Evolutionary conservation across 1,140 invertebrate genomes (phyloP), one percentile per base, ranked within the genome.

Genomic region (Rhopalosiphum padi): DNA sequence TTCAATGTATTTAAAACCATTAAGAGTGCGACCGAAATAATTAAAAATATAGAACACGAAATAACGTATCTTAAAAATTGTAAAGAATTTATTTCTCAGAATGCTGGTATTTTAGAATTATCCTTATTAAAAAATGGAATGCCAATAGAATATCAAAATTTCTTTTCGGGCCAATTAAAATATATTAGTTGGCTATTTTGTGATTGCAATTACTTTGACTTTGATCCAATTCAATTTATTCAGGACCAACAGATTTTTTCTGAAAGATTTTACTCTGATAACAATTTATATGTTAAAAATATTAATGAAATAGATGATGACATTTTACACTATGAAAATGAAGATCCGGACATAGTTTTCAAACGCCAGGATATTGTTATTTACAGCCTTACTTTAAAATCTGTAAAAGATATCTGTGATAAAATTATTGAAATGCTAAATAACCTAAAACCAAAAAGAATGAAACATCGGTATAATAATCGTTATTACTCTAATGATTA

Each of bases 91-190:
- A 23, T 90, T 37, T 68, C 89, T 23, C 0, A 60, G 9, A 55
- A 90, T 60, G 53, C 11, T 18, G 89, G 89, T 41, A 60, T 90
- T 41, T 60, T 90, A 68, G 89, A 90, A 21, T 90, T 90, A 37
- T 23, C 89, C 0, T 22, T 90, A 41, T 55, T 90, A 11, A 90
- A 90, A 90, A 90, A 90, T 25, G 89, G 89, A 60, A 90, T 90
- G 23, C 89, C 89, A 25, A 37, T 2, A 18, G 43, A 37, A 25
- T 43, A 90, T 25, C 53, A 43, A 37, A 60, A 90, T 11, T 90
- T 55, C 55, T 90, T 90, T 37, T 35, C n/a, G 0, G 41, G 15
- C 3, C n/a, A 23, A 35, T 35, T 90, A 15, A 46, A 90, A 21
- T 41, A 51, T 35, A 30, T 90, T 35, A 41, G 15, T 55, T 90